Conservation (phyloP, 2,113 vertebrate genomes). For the Anthoscopus minutus region DNA sequence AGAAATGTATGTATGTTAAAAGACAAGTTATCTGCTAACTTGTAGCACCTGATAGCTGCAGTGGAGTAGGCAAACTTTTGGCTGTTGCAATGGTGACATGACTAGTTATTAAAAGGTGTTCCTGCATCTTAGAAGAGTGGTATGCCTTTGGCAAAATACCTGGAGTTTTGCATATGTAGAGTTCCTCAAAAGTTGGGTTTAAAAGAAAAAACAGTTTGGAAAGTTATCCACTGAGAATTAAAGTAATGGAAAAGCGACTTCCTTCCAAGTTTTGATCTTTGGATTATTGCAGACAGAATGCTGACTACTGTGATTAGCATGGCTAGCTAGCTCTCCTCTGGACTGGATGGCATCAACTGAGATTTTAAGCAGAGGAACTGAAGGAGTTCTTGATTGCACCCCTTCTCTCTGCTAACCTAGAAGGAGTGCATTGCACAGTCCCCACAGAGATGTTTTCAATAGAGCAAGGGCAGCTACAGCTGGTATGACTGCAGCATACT, state of each 20-base stretch:
- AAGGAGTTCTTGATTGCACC: not conserved
- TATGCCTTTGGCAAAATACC: not conserved
- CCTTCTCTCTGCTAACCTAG: not conserved
- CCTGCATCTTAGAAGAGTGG: accelerated
- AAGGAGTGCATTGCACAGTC: not conserved
- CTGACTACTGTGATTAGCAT: not conserved
- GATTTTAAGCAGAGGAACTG: not conserved
- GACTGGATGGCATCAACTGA: not conserved
- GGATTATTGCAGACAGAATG: not conserved
- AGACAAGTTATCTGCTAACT: not conserved
- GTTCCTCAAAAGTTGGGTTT: not conserved
- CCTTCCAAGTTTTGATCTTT: not conserved
- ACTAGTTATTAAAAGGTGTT: not conserved
- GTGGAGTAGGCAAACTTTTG: not conserved
- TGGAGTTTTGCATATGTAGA: not conserved
- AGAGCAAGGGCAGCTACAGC: not conserved
- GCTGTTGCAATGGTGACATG: not conserved
- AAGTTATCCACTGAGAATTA: not conserved
- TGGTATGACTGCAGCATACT: not conserved
- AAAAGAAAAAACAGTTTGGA: not conserved
- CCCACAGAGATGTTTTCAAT: not conserved
- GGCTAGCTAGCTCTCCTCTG: not conserved
- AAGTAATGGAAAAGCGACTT: not conserved
- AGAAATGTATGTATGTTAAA: not conserved
- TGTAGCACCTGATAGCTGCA: not conserved